Evolutionary conservation across 2,797 vertebrate genomes (phyloP).

Genomic region (Margarornis squamiger): DNA sequence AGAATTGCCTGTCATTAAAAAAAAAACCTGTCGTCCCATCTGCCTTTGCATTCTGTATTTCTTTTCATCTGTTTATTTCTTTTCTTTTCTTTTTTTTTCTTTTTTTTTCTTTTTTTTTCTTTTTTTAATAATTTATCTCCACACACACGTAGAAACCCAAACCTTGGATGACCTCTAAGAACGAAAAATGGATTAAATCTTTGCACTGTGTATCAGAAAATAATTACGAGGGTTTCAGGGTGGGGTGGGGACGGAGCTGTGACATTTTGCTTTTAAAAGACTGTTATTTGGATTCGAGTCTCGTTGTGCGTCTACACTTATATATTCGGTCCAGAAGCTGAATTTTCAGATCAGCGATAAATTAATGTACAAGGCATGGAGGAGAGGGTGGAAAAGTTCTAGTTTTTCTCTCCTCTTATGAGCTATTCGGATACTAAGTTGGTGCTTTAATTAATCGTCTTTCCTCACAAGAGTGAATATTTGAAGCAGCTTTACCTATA

Average conservation of each 20-base stretch:
- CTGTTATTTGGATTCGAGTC: neutral
- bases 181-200: neutral
- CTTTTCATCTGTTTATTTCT: constrained; percentile 70
- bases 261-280: neutral
- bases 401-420: neutral
- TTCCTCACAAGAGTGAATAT: neutral
- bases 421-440: neutral
- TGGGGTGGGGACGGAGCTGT: neutral
- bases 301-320: neutral
- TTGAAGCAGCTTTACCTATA: neutral
- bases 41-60: constrained; percentile 74
- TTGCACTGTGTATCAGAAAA: neutral
- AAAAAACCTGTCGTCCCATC: constrained; percentile 68
- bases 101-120: constrained; percentile 49
- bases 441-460: neutral
- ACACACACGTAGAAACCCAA: constrained; percentile 7
- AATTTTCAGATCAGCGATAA: neutral
- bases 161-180: constrained; percentile 24
- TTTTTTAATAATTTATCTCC: neutral
- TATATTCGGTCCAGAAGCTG: fast-evolving
- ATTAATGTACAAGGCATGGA: fast-evolving
- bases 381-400: neutral
- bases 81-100: neutral
- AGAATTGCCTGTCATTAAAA: constrained; percentile 81
- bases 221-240: neutral